Evolutionary conservation across 2,797 vertebrate species (phyloP), one percentile per base, ranked within the genome.

Genomic region (Astyanax mexicanus): DNA sequence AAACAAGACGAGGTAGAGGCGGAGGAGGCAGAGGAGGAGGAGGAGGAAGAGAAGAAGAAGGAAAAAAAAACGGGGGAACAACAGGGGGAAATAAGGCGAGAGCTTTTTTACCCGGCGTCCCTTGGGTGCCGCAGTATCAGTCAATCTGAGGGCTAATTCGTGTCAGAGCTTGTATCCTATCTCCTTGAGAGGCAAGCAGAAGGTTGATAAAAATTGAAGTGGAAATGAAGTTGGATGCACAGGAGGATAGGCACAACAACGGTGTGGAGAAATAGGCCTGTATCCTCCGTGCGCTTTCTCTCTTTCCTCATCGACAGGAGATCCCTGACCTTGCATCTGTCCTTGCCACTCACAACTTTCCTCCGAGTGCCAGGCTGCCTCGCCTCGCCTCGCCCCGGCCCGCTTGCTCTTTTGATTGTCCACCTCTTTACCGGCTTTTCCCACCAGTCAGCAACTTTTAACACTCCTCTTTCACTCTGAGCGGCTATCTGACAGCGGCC

Each of bases 191-290:
- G 93, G 94, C 88, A 89, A 94, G 93, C 84, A 92, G 93, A 94
- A 93, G 95, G 95, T 95, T 96, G 97, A 97, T 97, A 95, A 97
- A 92, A 97, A 97, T 95, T 96, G 95, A 96, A 98, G 95, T 96
- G 96, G 95, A 96, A 97, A 98, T 96, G 95, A 96, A 97, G 95
- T 96, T 93, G 92, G 94, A 94, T 92, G 94, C 95, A 95, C 93
- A 80, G 89, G 94, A 96, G 94, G 92, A 94, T 93, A 92, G 85
- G 76, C 80, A 91, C 92, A 92, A 94, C 89, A 93, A 95, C 90
- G 88, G 92, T 84, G 85, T 85, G 75, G 84, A 89, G 90, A 92
- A 94, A 93, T 90, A 86, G 86, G 86, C 89, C 92, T 91, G 89
- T 88, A 91, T 88, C 89, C 87, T 74, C 87, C 91, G 92, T 91